Evolutionary conservation across 2,888 invertebrate species (phyloP).

Genomic region (Catocala fraxini): DNA sequence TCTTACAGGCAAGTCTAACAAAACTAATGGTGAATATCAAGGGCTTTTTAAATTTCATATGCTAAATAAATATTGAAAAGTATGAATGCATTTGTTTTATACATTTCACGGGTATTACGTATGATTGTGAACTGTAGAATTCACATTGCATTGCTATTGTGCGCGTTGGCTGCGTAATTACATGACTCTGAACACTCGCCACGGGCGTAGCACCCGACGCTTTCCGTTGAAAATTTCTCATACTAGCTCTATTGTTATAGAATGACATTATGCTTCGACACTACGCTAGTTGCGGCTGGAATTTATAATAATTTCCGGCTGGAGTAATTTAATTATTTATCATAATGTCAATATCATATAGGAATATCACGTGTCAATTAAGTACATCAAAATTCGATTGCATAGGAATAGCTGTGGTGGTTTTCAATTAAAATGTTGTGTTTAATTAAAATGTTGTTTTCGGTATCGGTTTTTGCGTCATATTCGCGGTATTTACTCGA

Average conservation of each 20-base stretch:
- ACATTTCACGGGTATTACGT: neutral
- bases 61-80: too few species aligned
- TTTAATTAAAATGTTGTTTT: neutral
- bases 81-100: neutral
- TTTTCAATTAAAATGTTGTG: neutral
- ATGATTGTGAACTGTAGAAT: slow-evolving; percentile 17
- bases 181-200: slow-evolving; percentile 16
- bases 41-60: too few species aligned
- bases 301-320: neutral
- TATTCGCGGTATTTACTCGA: neutral
- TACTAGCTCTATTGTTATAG: slow-evolving; percentile 31
- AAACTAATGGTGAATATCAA: too few species aligned
- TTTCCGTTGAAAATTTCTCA: slow-evolving; percentile 26
- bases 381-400: too few species aligned
- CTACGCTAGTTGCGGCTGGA: neutral
- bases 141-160: slow-evolving; percentile 29
- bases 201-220: slow-evolving; percentile 11
- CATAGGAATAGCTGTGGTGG: neutral
- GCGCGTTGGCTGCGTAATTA: slow-evolving; percentile 33
- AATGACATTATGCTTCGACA: slow-evolving; percentile 18
- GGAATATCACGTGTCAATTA: too few species aligned
- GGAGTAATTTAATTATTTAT: neutral
- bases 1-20: too few species aligned
- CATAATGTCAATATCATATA: too few species aligned
- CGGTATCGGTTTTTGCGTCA: neutral